Conservation (phyloP, 2,888 invertebrate genomes). For the Drosophila maculinotata region DNA sequence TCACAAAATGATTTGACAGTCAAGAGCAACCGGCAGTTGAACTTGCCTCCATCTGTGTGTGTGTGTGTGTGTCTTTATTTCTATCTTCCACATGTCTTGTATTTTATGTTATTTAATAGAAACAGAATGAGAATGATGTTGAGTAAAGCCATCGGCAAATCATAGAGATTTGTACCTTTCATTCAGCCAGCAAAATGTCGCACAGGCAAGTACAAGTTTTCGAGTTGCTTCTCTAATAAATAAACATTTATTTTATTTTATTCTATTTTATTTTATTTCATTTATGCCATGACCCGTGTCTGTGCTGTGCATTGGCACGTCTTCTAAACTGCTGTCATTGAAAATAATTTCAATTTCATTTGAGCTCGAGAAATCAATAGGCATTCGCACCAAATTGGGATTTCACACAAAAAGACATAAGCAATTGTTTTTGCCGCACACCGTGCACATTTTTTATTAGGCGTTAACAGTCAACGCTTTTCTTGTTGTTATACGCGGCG, state of each 20-base stretch:
- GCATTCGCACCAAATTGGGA: slow-evolving; percentile 51
- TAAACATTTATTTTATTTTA: slow-evolving; percentile 63
- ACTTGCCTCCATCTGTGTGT: slow-evolving; percentile 23
- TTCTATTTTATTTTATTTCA: slow-evolving; percentile 40
- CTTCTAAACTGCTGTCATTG: slow-evolving; percentile 62
- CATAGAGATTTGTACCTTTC: slow-evolving; percentile 32
- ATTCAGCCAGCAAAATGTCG: slow-evolving; percentile 20
- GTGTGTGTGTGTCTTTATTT: slow-evolving; percentile 14
- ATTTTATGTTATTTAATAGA: slow-evolving; percentile 54
- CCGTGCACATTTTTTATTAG: slow-evolving; percentile 31
- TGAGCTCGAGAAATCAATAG: slow-evolving; percentile 41
- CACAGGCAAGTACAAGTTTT: slow-evolving; percentile 5
- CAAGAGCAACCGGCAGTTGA: slow-evolving; percentile 68
- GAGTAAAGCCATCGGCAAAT: slow-evolving; percentile 30
- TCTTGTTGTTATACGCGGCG: slow-evolving; percentile 15
- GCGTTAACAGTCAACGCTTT: slow-evolving; percentile 35
- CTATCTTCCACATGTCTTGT: slow-evolving; percentile 12
- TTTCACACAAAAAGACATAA: slow-evolving; percentile 27
- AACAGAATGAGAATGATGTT: slow-evolving; percentile 18
- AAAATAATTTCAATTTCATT: slow-evolving; percentile 72
- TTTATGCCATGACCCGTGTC: slow-evolving; percentile 36
- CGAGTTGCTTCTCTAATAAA: slow-evolving; percentile 39
- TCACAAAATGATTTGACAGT: slow-evolving; percentile 74
- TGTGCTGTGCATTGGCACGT: slow-evolving; percentile 49
- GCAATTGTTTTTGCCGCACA: slow-evolving; percentile 20